Evolutionary conservation across 2,888 invertebrate genomes (phyloP).

Genomic region (Norana najaformis): DNA sequence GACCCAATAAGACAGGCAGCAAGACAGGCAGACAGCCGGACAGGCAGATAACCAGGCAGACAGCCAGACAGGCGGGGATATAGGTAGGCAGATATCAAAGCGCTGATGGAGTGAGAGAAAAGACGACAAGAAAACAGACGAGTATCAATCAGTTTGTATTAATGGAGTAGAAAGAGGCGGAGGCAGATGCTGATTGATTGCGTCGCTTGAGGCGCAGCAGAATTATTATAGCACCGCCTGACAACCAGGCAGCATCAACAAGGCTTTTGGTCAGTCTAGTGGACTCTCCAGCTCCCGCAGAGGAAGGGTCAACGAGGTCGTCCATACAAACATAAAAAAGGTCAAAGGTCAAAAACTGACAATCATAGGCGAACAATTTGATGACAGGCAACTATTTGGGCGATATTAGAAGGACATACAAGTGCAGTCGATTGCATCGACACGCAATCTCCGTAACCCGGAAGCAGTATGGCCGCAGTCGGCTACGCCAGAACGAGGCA

Average conservation of each 20-base stretch:
- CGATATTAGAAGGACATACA: not conserved
- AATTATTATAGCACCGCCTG: not conserved
- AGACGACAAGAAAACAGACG: not conserved
- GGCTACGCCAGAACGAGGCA: slow-evolving; percentile 7
- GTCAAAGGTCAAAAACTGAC: not conserved
- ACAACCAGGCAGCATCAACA: too few relatives aligned
- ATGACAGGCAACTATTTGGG: not conserved
- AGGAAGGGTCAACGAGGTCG: too few relatives aligned
- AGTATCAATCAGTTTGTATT: not conserved
- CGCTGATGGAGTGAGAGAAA: not conserved
- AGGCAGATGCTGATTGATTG: not conserved
- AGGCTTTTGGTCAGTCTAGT: too few relatives aligned
- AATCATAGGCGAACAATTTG: too few relatives aligned
- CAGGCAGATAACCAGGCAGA: not conserved
- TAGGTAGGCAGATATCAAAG: not conserved
- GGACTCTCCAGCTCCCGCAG: not conserved
- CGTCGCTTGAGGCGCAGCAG: not conserved
- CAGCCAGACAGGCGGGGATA: not conserved
- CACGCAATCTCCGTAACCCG: not conserved
- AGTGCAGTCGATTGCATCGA: not conserved
- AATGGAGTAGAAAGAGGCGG: not conserved
- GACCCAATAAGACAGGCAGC: too few relatives aligned
- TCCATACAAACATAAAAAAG: not conserved
- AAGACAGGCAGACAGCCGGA: not conserved
- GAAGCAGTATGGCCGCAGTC: not conserved